Conservation (phyloP, 2,113 vertebrate species). For the Gymnorhina tibicen region DNA sequence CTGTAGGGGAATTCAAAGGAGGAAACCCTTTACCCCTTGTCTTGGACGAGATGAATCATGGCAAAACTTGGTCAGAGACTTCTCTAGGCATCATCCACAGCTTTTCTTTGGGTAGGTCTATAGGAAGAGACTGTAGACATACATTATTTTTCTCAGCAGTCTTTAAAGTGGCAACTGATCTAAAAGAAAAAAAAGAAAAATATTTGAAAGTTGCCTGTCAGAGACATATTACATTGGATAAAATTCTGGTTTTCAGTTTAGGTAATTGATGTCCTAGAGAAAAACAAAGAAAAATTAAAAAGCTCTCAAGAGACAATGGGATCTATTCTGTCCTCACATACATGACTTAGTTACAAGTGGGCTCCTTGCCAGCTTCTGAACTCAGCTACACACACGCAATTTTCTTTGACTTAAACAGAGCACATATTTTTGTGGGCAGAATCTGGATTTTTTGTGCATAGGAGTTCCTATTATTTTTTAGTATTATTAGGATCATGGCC, state of each 20-base stretch:
- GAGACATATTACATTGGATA: background rate
- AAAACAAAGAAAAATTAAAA: slow-evolving; percentile 29
- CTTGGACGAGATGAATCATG: background rate
- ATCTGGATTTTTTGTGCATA: background rate
- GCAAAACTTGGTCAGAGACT: background rate
- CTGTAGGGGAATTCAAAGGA: background rate
- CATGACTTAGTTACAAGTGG: background rate
- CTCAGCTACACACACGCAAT: slow-evolving; percentile 1
- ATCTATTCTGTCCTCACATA: slow-evolving; percentile 18
- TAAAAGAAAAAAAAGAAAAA: background rate
- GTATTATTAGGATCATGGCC: background rate
- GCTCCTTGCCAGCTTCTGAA: background rate
- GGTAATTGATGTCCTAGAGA: background rate
- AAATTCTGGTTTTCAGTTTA: background rate
- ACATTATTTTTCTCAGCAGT: background rate
- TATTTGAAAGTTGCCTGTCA: background rate
- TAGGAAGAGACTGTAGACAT: background rate
- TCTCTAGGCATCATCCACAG: background rate
- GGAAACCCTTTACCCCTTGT: background rate
- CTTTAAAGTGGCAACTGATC: background rate
- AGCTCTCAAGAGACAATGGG: slow-evolving; percentile 9
- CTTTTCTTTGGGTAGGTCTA: background rate
- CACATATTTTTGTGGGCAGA: background rate
- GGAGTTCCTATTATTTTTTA: background rate
- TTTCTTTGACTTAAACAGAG: slow-evolving; percentile 4